Percentiles rank a stretch among this genome's conserved stretches.
Conservation (phyloP, 2,113 vertebrate genomes). For the Phaethornis superciliosus region DNA sequence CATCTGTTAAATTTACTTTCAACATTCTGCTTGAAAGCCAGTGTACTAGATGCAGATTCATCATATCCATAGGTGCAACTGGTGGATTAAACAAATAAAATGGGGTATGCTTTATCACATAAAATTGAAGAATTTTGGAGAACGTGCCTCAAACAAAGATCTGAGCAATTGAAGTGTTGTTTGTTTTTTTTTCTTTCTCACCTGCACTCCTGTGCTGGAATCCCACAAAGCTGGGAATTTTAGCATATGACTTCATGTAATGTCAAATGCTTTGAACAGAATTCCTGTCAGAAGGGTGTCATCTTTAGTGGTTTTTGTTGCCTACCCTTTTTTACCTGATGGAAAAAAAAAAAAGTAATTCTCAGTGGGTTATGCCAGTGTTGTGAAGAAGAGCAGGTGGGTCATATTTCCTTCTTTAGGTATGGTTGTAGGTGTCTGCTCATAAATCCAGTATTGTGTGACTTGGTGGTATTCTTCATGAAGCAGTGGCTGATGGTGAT, state of each 20-base stretch:
- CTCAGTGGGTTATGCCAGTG: not conserved
- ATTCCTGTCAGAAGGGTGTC: not conserved
- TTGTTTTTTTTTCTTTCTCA: not conserved
- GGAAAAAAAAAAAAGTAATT: not conserved
- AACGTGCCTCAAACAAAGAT: not conserved
- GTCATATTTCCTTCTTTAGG: not conserved
- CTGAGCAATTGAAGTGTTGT: not conserved
- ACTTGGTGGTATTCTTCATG: not conserved
- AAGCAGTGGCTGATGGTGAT: not conserved
- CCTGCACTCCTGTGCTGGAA: not conserved
- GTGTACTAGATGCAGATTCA: not conserved
- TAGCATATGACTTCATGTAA: not conserved
- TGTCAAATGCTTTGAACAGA: not conserved
- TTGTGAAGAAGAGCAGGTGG: not conserved
- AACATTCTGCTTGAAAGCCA: not conserved
- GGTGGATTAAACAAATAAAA: not conserved
- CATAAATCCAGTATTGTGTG: not conserved
- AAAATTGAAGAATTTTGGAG: not conserved
- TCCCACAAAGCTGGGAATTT: not conserved
- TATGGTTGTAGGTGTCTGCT: not conserved
- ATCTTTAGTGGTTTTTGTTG: not conserved
- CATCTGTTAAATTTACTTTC: not conserved
- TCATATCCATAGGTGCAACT: not conserved
- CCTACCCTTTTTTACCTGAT: not conserved
- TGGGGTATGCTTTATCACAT: not conserved